Conservation (phyloP, 2,113 vertebrate genomes). For the Oryzias curvinotus region DNA sequence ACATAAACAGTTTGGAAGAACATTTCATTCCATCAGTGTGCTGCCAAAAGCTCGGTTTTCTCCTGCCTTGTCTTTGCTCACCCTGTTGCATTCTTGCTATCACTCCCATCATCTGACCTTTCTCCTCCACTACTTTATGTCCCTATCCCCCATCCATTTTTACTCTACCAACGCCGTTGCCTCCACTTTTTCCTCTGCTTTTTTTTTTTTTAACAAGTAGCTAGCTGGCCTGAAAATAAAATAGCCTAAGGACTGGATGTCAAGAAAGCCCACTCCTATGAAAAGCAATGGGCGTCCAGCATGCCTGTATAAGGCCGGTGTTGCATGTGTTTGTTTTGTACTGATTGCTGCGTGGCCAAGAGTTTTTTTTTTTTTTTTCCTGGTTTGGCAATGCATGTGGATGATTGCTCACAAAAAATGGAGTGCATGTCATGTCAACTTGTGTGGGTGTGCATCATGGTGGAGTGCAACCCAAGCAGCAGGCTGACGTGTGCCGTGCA, state of each 20-base stretch:
- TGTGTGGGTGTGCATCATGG: conserved; percentile 31
- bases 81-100: conserved; percentile 21
- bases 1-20: conserved; percentile 62
- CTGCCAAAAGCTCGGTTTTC: conserved; percentile 35
- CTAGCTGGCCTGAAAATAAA: conserved; percentile 42
- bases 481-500: conserved; percentile 68
- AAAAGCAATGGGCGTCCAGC: conserved; percentile 74
- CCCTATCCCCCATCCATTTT: conserved; percentile 13
- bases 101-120: conserved; percentile 12
- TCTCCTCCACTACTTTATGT: conserved; percentile 3
- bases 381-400: conserved; percentile 17
- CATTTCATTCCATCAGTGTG: conserved; percentile 56
- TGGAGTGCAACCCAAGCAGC: conserved; percentile 55
- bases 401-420: conserved; percentile 5
- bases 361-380: not conserved
- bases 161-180: conserved; percentile 22
- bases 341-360: conserved; percentile 17
- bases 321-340: conserved; percentile 17
- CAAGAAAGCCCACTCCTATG: conserved; percentile 74
- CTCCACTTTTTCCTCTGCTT: conserved; percentile 4
- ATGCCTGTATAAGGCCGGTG: conserved; percentile 79
- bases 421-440: conserved; percentile 29
- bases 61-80: conserved; percentile 11
- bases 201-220: conserved; percentile 30
- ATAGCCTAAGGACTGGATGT: conserved; percentile 56